These are phyloP conservation scores for Enteromius argenteus DNA, from an alignment of 2,797 vertebrate genomes.

Conservation along the genomic window DNA sequence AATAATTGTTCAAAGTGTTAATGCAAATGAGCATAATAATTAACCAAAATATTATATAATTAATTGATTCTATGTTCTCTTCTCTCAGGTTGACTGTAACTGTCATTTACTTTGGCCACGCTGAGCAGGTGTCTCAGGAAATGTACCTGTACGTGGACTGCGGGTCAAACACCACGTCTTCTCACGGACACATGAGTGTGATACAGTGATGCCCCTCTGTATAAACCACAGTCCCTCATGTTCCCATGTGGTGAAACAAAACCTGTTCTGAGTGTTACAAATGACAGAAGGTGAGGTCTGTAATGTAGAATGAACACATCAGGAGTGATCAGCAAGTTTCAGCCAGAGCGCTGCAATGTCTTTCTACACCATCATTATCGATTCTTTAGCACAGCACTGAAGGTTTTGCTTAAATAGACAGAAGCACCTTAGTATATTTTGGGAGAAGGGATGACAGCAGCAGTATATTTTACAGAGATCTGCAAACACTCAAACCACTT, in stretches of 20 bases:
- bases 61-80: neutral
- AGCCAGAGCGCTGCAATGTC: neutral
- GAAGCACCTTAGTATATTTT: constrained; percentile 39
- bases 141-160: constrained; percentile 97
- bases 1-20: neutral
- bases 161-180: constrained; percentile 88
- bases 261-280: neutral
- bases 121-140: constrained; percentile 95
- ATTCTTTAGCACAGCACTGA: neutral
- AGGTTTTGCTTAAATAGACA: constrained; percentile 11
- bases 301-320: neutral
- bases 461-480: constrained; percentile 1
- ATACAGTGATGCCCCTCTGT: constrained; percentile 30
- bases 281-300: neutral
- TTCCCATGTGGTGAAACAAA: neutral
- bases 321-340: neutral
- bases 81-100: constrained; percentile 90
- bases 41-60: neutral
- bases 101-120: constrained; percentile 91
- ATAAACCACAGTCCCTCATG: neutral
- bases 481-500: constrained; percentile 18
- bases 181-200: constrained; percentile 23
- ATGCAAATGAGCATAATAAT: neutral
- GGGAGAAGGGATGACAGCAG: neutral
- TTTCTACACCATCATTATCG: neutral